A percentile compares a stretch with the other conserved stretches of the same genome.
Conservation (phyloP, 2,113 vertebrate species). For the Heterochromis multidens region DNA sequence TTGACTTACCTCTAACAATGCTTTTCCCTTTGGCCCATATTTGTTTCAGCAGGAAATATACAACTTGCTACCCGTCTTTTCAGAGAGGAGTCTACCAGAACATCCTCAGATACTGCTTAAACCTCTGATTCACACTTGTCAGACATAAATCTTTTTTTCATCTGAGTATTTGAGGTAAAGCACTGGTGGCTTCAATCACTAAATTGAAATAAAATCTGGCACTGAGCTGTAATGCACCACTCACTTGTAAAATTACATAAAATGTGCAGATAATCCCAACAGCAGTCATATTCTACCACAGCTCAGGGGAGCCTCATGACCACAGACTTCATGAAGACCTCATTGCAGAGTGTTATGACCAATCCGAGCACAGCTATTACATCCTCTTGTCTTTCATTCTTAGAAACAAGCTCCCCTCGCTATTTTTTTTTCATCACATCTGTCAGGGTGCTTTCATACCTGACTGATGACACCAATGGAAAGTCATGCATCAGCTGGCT, state of each 20-base stretch:
- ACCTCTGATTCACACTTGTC: not conserved
- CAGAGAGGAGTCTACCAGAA: not conserved
- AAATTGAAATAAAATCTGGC: conserved; percentile 40
- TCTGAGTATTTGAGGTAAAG: conserved; percentile 21
- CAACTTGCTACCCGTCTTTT: not conserved
- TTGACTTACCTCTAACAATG: not conserved
- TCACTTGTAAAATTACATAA: conserved; percentile 29
- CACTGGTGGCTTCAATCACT: conserved; percentile 24
- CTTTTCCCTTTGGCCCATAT: not conserved
- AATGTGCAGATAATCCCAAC: conserved; percentile 43
- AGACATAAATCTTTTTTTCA: conserved; percentile 16
- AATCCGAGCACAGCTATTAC: not conserved
- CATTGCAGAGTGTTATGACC: conserved; percentile 31
- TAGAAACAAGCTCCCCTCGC: not conserved
- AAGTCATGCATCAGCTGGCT: not conserved
- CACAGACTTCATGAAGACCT: conserved; percentile 24
- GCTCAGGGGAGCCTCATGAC: conserved; percentile 8
- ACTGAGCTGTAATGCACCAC: conserved; percentile 3
- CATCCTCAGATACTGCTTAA: not conserved
- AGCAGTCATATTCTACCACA: conserved; percentile 5
- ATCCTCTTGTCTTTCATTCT: not conserved
- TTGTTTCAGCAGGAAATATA: not conserved
- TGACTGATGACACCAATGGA: not conserved
- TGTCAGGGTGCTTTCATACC: conserved; percentile 13
- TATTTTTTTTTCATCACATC: not conserved